phyloP scores from a whole-genome alignment of 2,888 invertebrate genomes.

The Orchesellides sinensis region DNA sequence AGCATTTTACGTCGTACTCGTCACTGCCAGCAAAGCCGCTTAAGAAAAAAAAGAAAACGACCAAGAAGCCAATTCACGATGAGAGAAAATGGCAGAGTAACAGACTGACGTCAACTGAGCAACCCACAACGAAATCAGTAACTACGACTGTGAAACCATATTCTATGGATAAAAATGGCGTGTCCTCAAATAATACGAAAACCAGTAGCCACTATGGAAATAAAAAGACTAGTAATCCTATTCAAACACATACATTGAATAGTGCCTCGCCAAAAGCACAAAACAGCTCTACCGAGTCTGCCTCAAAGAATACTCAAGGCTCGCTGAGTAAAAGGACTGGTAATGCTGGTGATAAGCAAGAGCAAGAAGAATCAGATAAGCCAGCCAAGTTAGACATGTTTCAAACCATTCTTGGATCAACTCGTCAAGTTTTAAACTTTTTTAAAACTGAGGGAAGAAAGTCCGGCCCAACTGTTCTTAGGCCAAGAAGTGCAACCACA shows the following conservation, averaged over 20 bases:
- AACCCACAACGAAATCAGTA: background rate
- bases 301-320: conserved; percentile 21
- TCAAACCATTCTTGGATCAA: conserved; percentile 55
- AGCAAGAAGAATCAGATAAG: conserved; percentile 17
- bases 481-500: conserved; percentile 30
- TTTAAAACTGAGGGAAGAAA: conserved; percentile 52
- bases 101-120: conserved; percentile 16
- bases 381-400: conserved; percentile 51
- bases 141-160: conserved; percentile 28
- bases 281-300: too few relatives aligned
- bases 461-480: conserved; percentile 55
- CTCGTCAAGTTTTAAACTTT: conserved; percentile 63
- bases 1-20: too few relatives aligned
- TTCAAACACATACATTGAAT: background rate
- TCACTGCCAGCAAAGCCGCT: conserved; percentile 11
- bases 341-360: background rate
- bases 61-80: background rate
- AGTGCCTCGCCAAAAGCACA: background rate
- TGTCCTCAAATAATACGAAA: background rate
- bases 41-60: conserved; percentile 40
- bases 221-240: conserved; percentile 17
- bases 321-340: conserved; percentile 19
- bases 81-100: conserved; percentile 11
- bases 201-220: background rate
- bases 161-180: background rate